A percentile compares a stretch with the other conserved stretches of the same genome.
Conservation (phyloP, 1,140 invertebrate species). For the Hycleus phaleratus region DNA sequence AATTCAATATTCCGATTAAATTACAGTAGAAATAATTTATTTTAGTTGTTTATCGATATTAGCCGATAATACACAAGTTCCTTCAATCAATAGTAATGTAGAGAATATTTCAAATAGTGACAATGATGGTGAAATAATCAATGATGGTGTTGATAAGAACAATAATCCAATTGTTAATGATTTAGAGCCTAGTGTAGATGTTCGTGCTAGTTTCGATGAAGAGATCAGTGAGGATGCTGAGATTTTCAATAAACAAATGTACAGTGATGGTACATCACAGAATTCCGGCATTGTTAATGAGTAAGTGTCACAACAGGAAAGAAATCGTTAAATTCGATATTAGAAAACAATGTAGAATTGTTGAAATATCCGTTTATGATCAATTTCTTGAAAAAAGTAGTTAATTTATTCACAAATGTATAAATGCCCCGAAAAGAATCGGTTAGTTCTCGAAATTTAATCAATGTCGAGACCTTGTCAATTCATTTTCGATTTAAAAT, state of each 20-base stretch:
- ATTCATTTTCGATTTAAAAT: no score
- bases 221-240: constrained; percentile 2
- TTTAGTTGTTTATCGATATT: constrained; percentile 39
- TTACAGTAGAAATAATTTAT: constrained; percentile 15
- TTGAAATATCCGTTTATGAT: background rate
- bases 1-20: constrained; percentile 2
- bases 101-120: constrained; percentile 1
- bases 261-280: constrained; percentile 44
- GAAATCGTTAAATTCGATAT: background rate
- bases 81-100: constrained; percentile 9
- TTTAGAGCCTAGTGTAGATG: constrained; percentile 17
- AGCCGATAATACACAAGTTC: constrained; percentile 35
- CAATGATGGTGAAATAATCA: constrained; percentile 5
- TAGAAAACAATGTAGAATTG: background rate
- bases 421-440: background rate
- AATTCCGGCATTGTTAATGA: constrained; percentile 49
- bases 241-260: constrained; percentile 36
- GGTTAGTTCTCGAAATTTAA: background rate
- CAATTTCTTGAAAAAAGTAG: no score
- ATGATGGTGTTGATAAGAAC: constrained; percentile 5
- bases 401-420: background rate
- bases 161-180: constrained; percentile 9
- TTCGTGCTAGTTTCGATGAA: constrained; percentile 23
- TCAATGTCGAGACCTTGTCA: background rate
- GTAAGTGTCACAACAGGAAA: constrained; percentile 37